A percentile compares a stretch with the other conserved stretches of the same genome.
Evolutionary conservation across 2,888 invertebrate genomes (phyloP).

Genomic region (Azorinus chamasolen): DNA sequence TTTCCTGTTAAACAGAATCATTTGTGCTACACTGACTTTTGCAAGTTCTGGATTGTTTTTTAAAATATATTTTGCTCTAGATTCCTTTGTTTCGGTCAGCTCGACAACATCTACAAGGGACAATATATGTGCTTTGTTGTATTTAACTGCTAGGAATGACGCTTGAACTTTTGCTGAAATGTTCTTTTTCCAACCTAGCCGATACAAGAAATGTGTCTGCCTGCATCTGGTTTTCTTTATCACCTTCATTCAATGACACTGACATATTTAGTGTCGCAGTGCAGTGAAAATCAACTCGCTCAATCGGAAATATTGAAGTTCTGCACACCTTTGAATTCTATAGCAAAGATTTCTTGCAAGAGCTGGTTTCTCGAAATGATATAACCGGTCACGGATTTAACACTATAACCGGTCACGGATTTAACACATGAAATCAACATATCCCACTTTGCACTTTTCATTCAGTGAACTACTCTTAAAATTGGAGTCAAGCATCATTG

Average conservation of each 20-base stretch:
- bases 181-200: slow-evolving; percentile 20
- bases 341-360: slow-evolving; percentile 32
- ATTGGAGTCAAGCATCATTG: too few species aligned
- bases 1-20: slow-evolving; percentile 84
- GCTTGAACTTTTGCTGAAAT: slow-evolving; percentile 30
- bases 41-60: slow-evolving; percentile 15
- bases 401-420: slow-evolving; percentile 31
- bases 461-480: too few species aligned
- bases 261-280: too few species aligned
- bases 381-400: slow-evolving; percentile 8
- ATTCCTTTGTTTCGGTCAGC: slow-evolving; percentile 11
- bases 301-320: slow-evolving; percentile 13
- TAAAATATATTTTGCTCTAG: slow-evolving; percentile 6
- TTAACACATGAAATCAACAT: slow-evolving; percentile 16
- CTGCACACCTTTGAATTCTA: slow-evolving; percentile 30
- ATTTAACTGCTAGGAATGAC: slow-evolving; percentile 30
- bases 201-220: slow-evolving; percentile 5
- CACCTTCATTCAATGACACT: too few species aligned
- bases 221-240: not conserved
- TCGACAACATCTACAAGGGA: slow-evolving; percentile 51
- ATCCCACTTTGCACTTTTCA: slow-evolving; percentile 22
- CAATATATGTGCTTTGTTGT: slow-evolving; percentile 36
- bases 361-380: slow-evolving; percentile 8
- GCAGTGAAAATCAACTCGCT: too few species aligned
- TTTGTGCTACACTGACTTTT: slow-evolving; percentile 35